Base-by-base conservation (phyloP, 2,797 vertebrate species). In the Tachyglossus aculeatus region DNA sequence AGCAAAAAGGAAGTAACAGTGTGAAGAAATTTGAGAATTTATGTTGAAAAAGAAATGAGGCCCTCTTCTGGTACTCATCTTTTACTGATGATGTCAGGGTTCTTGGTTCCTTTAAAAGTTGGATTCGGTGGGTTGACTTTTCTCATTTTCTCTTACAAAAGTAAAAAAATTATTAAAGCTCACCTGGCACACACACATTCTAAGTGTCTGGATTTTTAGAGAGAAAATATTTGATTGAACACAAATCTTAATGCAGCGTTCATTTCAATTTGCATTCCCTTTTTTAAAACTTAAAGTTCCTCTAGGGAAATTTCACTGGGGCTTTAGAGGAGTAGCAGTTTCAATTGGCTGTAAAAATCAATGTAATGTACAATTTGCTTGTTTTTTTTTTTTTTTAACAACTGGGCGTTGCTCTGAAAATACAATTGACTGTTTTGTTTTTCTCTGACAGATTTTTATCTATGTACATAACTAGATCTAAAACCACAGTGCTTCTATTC, bases 351-450 rank as follows among this genome's bases (percentile, higher is more conserved):
- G 39, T 54, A 67, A 64, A 31, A 33, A 53, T 48, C 69, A 82
- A 67, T 81, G 65, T 52, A 43, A 54, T n/a, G 7, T 66, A 77
- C 43, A 12, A 16, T 64, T 53, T 60, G 63, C 48, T 57, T 83
- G 61, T 83, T 67, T 87, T 85, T n/a, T n/a, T 87, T 87, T 85
- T 87, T 85, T n/a, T n/a, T 87, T 87, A 85, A 83, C 85, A 85
- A 76, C 74, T 83, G 85, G 76, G 74, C 73, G 74, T 83, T 73
- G 45, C 75, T 61, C 71, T 44, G 56, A 64, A 74, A 77, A 74
- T 71, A 85, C 80, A 83, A 74, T 78, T 58, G 68, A 71, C 80
- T 74, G 50, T 81, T 87, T 85, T 74, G 83, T 82, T 61, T 50
- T 50, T n/a, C n/a, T n/a, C n/a, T n/a, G n/a, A n/a, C n/a, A n/a